A percentile compares a stretch with the other conserved stretches of the same genome.
Evolutionary conservation across 1,140 invertebrate genomes (phyloP).

Genomic region (Venustaconcha ellipsiformis): DNA sequence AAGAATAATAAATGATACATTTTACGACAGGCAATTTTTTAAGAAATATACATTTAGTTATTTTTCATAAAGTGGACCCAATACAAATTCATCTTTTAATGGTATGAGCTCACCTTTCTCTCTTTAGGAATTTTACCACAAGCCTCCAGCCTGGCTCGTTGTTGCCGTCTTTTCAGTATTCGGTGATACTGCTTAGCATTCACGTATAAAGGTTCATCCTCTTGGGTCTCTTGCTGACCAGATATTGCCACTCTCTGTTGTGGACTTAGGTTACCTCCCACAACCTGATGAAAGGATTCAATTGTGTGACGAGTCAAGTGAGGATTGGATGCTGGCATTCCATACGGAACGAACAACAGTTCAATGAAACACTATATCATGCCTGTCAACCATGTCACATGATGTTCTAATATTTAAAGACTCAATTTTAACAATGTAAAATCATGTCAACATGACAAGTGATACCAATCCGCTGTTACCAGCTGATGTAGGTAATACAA

Average conservation of each 20-base stretch:
- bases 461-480: too few species aligned
- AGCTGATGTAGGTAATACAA: too few species aligned
- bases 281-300: conserved; percentile 22
- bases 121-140: conserved; percentile 95
- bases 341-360: too few species aligned
- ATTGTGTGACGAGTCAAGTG: too few species aligned
- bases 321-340: too few species aligned
- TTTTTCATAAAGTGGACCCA: background rate
- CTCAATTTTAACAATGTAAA: too few species aligned
- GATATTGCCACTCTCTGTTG: conserved; percentile 74
- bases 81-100: background rate
- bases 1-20: background rate
- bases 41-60: background rate
- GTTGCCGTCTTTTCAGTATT: conserved; percentile 67
- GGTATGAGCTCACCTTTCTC: conserved; percentile 78
- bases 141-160: conserved; percentile 67
- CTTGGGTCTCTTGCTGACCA: conserved; percentile 51
- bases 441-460: too few species aligned
- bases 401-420: too few species aligned
- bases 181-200: conserved; percentile 91
- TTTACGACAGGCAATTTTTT: background rate
- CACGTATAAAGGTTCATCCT: conserved; percentile 88
- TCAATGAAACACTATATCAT: too few species aligned
- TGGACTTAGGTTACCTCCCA: conserved; percentile 32
- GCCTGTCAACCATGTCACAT: too few species aligned